Evolutionary conservation across 1,140 invertebrate genomes (phyloP).

Genomic region (Ips nitidus): DNA sequence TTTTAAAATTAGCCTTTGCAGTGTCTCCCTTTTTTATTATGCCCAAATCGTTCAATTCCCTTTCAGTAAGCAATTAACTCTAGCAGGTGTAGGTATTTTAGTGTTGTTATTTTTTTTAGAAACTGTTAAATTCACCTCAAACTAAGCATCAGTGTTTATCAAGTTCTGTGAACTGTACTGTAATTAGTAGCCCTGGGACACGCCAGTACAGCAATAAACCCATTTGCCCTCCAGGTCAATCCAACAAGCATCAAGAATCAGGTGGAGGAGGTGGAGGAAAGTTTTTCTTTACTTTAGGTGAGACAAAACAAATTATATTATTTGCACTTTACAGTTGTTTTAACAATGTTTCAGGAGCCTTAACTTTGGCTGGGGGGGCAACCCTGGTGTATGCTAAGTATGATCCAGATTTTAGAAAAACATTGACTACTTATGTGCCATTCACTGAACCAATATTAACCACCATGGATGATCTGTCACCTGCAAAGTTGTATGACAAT

Average conservation of each 20-base stretch:
- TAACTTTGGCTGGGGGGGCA: slow-evolving; percentile 58
- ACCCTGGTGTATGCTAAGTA: slow-evolving; percentile 69
- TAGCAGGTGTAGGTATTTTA: neutral
- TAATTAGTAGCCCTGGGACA: neutral
- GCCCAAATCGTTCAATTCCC: no score
- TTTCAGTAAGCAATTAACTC: no score
- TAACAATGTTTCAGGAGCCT: slow-evolving; percentile 39
- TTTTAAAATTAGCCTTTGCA: neutral
- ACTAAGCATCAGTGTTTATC: slow-evolving; percentile 12
- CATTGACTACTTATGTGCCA: slow-evolving; percentile 66
- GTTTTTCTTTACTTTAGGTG: slow-evolving; percentile 15
- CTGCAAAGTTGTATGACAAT: slow-evolving; percentile 34
- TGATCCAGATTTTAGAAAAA: slow-evolving; percentile 66
- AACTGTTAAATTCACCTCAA: slow-evolving; percentile 19
- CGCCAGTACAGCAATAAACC: slow-evolving; percentile 15
- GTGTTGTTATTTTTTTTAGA: slow-evolving; percentile 12
- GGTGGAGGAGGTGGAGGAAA: slow-evolving; percentile 22
- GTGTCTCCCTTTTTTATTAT: neutral
- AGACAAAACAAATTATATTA: slow-evolving; percentile 13
- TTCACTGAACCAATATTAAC: slow-evolving; percentile 66
- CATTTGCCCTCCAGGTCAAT: slow-evolving; percentile 14
- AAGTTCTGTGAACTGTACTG: neutral
- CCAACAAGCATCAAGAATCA: neutral
- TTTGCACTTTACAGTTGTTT: slow-evolving; percentile 21
- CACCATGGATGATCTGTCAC: slow-evolving; percentile 55